A percentile compares a stretch with the other conserved stretches of the same genome.
phyloP scores from a whole-genome alignment of 2,888 invertebrate species.

The Polyploca ridens region DNA sequence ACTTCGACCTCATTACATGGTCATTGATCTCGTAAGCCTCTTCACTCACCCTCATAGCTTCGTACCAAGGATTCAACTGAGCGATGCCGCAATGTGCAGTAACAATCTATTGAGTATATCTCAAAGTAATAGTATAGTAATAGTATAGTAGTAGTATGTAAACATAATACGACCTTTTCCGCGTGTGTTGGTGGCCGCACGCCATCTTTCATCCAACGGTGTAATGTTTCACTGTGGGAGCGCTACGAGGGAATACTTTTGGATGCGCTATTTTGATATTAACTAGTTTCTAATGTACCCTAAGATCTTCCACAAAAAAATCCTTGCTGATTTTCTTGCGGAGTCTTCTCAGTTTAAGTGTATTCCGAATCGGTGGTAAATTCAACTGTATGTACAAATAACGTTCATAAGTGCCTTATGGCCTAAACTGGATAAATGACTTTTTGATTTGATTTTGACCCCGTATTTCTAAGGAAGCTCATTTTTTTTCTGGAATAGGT shows the following conservation, averaged over 20 bases:
- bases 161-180: slow-evolving; percentile 24
- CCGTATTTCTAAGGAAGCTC: no score
- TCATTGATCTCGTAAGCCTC: not conserved
- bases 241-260: slow-evolving; percentile 22
- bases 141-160: no score
- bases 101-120: slow-evolving; percentile 23
- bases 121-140: not conserved
- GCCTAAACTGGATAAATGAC: no score
- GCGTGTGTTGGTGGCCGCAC: slow-evolving; percentile 46
- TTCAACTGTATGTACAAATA: no score
- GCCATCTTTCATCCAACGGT: slow-evolving; percentile 59
- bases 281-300: not conserved
- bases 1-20: not conserved
- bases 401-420: no score
- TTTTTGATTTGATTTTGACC: no score
- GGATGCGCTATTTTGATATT: slow-evolving; percentile 40
- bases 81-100: slow-evolving; percentile 18
- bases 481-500: no score
- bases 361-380: no score
- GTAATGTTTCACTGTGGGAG: slow-evolving; percentile 62
- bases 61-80: not conserved
- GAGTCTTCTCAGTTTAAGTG: no score
- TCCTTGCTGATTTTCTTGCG: no score
- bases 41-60: not conserved
- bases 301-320: no score